Conservation (phyloP, 2,888 invertebrate species). For the Cheilosia vulpina region DNA sequence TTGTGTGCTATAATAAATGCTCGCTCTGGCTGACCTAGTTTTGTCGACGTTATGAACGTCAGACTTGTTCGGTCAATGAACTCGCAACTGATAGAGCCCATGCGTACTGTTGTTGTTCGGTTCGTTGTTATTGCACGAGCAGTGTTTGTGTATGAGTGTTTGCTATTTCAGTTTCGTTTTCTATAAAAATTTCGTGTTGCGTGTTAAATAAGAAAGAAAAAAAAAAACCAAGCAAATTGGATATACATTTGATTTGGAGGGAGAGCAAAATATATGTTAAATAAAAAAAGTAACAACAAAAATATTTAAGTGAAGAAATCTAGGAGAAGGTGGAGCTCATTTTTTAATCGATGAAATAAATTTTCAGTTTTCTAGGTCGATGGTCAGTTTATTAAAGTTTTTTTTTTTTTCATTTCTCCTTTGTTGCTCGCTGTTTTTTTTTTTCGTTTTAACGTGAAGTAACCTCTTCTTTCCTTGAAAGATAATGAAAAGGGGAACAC, state of each 20-base stretch:
- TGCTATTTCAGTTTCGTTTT: conserved; percentile 82
- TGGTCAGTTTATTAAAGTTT: conserved; percentile 62
- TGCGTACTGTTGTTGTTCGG: conserved; percentile 60
- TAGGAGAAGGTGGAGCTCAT: conserved; percentile 36
- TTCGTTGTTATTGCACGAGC: neutral
- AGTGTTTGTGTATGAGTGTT: conserved; percentile 17
- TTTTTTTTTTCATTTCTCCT: conserved; percentile 27
- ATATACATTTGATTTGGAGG: conserved; percentile 18
- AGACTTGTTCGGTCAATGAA: conserved; percentile 80
- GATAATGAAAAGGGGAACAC: conserved; percentile 83
- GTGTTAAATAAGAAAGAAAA: conserved; percentile 29
- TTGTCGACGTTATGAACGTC: conserved; percentile 77
- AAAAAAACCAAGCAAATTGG: conserved; percentile 19
- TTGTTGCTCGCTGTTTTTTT: conserved; percentile 19
- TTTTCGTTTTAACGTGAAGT: conserved; percentile 56
- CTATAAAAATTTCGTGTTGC: conserved; percentile 77
- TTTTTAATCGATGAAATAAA: conserved; percentile 68
- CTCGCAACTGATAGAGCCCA: conserved; percentile 74
- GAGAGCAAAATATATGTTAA: neutral
- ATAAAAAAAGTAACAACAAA: conserved; percentile 18
- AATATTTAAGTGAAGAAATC: conserved; percentile 44
- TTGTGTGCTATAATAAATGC: conserved; percentile 69
- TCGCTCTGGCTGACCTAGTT: conserved; percentile 79
- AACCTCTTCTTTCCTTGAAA: conserved; percentile 81
- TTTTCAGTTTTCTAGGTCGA: conserved; percentile 75